Base-by-base conservation (phyloP, 2,113 vertebrate species). In the Saccopteryx bilineata region DNA sequence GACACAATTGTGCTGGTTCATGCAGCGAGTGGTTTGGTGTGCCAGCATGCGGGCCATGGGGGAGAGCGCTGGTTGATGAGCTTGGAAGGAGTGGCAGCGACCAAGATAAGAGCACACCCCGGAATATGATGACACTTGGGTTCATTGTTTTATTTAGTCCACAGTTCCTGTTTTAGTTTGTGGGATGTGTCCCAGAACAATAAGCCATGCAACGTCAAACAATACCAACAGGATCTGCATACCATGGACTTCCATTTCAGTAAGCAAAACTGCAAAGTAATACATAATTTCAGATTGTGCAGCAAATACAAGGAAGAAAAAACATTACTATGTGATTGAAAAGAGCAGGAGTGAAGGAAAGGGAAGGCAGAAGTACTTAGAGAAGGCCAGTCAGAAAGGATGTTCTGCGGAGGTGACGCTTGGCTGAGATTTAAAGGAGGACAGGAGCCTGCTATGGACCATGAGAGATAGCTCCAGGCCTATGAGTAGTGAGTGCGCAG, bases 101-200 rank as follows among this genome's bases (percentile, higher is more conserved):
- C 46, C 52, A 15, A 87, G 31, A 23, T 68, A 39, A 69, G 54
- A 31, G 54, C 33, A 63, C 17, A 46, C 9, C 28, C 76, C 52
- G 13, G 39, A 60, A 21, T 71, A 48, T 24, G 23, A 63, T 58
- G 28, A 17, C 33, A 71, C 1, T 10, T 65, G 7, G 58, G 1
- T 75, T 65, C 8, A 8, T 52, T 79, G 52, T 10, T 78, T 46
- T 46, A 65, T 79, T 61, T 12, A 24, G 50, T 58, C 54, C 21
- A 39, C 0, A 14, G n/a, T 15, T 19, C n/a, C 4, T 24, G 7
- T 48, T 63, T 31, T 28, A 58, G 8, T n/a, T 0, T 9, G 4
- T 50, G 2, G 46, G 74, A 48, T 50, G 1, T 71, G 11, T 68
- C 92, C 4, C 11, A 52, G 14, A 23, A 48, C 26, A 92, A 48